A percentile compares a stretch with the other conserved stretches of the same genome.
phyloP scores from a whole-genome alignment of 2,113 vertebrate species.

The Pelvicachromis taeniatus region DNA sequence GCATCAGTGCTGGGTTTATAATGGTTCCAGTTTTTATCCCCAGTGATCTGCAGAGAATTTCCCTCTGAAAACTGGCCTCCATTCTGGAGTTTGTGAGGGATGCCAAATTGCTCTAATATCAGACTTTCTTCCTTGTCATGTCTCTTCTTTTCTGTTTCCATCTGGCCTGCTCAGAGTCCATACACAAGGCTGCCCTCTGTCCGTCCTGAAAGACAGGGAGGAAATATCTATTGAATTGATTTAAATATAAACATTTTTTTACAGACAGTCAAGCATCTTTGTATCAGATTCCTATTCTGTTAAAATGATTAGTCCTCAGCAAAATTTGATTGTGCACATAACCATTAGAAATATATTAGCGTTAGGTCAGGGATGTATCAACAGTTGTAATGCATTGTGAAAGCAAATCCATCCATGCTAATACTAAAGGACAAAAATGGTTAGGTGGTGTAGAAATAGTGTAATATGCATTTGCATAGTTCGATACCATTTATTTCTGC shows the following conservation, averaged over 20 bases:
- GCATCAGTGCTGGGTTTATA: conserved; percentile 68
- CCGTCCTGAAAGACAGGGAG: conserved; percentile 67
- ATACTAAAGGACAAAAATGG: neutral
- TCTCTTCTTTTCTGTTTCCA: conserved; percentile 93
- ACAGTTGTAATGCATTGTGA: neutral
- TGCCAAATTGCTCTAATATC: conserved; percentile 79
- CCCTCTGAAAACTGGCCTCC: conserved; percentile 77
- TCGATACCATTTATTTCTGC: neutral
- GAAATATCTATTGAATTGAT: neutral
- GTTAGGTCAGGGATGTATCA: neutral
- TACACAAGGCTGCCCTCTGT: conserved; percentile 89
- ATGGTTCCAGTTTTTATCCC: conserved; percentile 76
- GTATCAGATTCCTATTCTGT: neutral
- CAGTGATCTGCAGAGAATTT: conserved; percentile 76
- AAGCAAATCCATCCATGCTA: neutral
- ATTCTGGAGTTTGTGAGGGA: conserved; percentile 81
- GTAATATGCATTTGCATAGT: neutral
- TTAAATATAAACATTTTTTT: neutral
- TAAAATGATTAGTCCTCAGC: neutral
- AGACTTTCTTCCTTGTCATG: conserved; percentile 91
- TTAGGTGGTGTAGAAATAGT: neutral
- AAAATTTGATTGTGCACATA: neutral
- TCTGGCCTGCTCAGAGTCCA: conserved; percentile 95
- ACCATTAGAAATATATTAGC: neutral
- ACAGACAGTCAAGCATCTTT: neutral